phyloP scores from a whole-genome alignment of 2,888 invertebrate genomes.

The Acrobasis repandana region DNA sequence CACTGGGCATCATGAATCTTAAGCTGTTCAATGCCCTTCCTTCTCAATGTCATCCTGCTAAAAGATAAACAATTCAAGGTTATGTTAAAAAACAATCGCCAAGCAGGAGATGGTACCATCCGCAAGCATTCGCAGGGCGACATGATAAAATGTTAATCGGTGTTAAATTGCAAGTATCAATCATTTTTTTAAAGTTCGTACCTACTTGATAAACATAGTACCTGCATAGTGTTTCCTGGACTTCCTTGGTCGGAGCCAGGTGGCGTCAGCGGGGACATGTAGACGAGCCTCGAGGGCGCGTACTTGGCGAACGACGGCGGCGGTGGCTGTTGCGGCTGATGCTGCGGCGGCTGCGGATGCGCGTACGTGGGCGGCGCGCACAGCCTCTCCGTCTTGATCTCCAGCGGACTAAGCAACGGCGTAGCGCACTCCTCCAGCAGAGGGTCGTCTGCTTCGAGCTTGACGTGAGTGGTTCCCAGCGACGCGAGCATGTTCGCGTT shows the following conservation, averaged over 20 bases:
- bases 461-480: constrained; percentile 86
- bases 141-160: not conserved
- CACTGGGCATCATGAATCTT: constrained; percentile 38
- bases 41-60: constrained; percentile 37
- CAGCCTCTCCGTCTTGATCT: constrained; percentile 90
- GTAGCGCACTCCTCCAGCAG: constrained; percentile 85
- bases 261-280: constrained; percentile 93
- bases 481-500: constrained; percentile 93
- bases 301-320: constrained; percentile 69
- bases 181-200: not conserved
- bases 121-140: constrained; percentile 62
- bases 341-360: constrained; percentile 59
- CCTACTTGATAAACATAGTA: constrained; percentile 39
- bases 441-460: constrained; percentile 87
- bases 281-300: constrained; percentile 82
- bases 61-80: constrained; percentile 36
- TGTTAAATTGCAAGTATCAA: not conserved
- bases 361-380: constrained; percentile 82
- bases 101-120: constrained; percentile 69
- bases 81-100: constrained; percentile 50
- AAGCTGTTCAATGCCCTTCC: constrained; percentile 32
- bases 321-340: constrained; percentile 62
- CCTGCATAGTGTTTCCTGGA: constrained; percentile 87
- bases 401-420: constrained; percentile 89
- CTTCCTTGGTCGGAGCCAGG: constrained; percentile 95